Evolutionary conservation across 1,140 invertebrate species (phyloP), one percentile per base, ranked within the genome.

Genomic region (Penaeus indicus): DNA sequence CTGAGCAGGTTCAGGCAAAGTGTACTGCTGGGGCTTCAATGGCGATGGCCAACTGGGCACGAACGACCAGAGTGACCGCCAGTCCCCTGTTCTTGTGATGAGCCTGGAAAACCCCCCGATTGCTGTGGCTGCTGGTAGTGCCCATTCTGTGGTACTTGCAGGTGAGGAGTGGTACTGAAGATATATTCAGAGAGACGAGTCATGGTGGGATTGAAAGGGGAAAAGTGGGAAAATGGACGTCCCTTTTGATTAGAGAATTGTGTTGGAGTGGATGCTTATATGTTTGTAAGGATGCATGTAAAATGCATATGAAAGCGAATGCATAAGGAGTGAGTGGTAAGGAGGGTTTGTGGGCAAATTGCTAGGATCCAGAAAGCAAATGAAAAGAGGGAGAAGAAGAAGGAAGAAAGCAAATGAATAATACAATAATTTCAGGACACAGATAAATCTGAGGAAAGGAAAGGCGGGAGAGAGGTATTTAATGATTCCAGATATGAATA

Each of bases 41-140:
- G 93, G 93, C 1, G 95, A 96, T 88, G 95, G 95, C 10, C 95
- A 96, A 83, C 93, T 96, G 3, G 96, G 95, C 4, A 89, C 85
- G 25, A 85, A 85, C 5, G 75, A 89, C 92, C 95, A 7, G 94
- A 75, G 80, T 22, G 90, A 91, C 88, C 72, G 72, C 38, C 27
- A 54, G 8, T 72, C 63, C 2, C 90, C 90, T 10, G 63, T 84
- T 27, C 83, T 85, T 27, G 72, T 89, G n/a, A 62, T 91, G 27
- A 85, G 84, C 32, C 67, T 91, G 25, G 85, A 86, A 11, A 60
- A 32, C 21, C 82, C 88, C n/a, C 77, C 88, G 16, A 54, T 63
- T 18, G 64, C 60, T 47, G 54, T 90, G 54, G 90, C 84, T 38
- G 90, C 90, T 47, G 90, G 90, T 27, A 85, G 85, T 32, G 42